phyloP scores from a whole-genome alignment of 2,113 vertebrate genomes.

The Sprattus sprattus region DNA sequence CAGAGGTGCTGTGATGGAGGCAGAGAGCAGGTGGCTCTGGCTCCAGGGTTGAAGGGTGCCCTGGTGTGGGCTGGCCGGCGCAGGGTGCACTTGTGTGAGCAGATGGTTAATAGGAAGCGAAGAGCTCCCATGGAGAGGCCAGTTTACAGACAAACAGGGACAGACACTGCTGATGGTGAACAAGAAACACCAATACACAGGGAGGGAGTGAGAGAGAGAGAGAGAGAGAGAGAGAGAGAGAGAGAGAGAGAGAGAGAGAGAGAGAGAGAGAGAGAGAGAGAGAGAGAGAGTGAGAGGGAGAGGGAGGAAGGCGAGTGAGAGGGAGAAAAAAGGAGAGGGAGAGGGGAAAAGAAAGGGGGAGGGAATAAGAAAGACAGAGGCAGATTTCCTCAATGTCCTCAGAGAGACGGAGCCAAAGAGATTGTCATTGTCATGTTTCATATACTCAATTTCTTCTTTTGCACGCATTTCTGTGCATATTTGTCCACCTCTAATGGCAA shows the following conservation, averaged over 20 bases:
- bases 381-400: background rate
- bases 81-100: background rate
- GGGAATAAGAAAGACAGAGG: background rate
- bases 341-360: background rate
- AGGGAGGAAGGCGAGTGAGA: background rate
- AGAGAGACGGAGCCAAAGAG: background rate
- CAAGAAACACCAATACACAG: background rate
- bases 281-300: background rate
- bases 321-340: background rate
- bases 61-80: background rate
- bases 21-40: background rate
- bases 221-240: background rate
- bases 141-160: constrained; percentile 27
- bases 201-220: background rate
- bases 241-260: background rate
- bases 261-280: background rate
- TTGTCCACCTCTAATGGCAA: background rate
- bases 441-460: background rate
- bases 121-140: constrained; percentile 17
- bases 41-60: background rate
- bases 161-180: constrained; percentile 40
- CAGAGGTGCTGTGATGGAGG: background rate
- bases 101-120: constrained; percentile 2
- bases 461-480: background rate
- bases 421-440: background rate